A percentile compares a stretch with the other conserved stretches of the same genome.
These are phyloP conservation scores for Globicephala melas DNA, from an alignment of 2,113 vertebrate genomes.

Conservation along the genomic window DNA sequence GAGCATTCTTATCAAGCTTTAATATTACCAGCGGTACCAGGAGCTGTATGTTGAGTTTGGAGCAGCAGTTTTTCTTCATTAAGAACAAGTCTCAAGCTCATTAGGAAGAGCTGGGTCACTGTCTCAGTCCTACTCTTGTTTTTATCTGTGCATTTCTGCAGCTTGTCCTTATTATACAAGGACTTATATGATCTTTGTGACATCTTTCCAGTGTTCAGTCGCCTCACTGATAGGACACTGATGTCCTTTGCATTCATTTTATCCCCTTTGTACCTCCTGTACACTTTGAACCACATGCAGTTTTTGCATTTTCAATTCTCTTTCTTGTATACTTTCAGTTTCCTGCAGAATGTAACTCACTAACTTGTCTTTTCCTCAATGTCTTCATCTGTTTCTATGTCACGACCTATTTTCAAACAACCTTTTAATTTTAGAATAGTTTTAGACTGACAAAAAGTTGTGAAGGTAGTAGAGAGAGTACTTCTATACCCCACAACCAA, in stretches of 20 bases:
- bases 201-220: not conserved
- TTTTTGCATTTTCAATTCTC: not conserved
- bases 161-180: not conserved
- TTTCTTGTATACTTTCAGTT: not conserved
- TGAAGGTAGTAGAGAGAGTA: not conserved
- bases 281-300: not conserved
- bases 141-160: not conserved
- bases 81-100: not conserved
- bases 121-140: not conserved
- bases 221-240: too few species aligned
- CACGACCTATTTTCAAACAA: not conserved
- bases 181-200: not conserved
- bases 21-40: not conserved
- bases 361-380: not conserved
- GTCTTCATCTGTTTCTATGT: not conserved
- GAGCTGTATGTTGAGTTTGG: not conserved
- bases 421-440: not conserved
- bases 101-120: not conserved
- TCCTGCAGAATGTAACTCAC: not conserved
- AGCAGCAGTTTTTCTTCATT: not conserved
- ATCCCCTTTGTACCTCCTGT: not conserved
- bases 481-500: rapidly evolving
- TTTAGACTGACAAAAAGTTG: not conserved
- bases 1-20: not conserved
- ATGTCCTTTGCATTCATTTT: not conserved